Base-by-base conservation (phyloP, 1,140 invertebrate species). In the Cydia fagiglandana region DNA sequence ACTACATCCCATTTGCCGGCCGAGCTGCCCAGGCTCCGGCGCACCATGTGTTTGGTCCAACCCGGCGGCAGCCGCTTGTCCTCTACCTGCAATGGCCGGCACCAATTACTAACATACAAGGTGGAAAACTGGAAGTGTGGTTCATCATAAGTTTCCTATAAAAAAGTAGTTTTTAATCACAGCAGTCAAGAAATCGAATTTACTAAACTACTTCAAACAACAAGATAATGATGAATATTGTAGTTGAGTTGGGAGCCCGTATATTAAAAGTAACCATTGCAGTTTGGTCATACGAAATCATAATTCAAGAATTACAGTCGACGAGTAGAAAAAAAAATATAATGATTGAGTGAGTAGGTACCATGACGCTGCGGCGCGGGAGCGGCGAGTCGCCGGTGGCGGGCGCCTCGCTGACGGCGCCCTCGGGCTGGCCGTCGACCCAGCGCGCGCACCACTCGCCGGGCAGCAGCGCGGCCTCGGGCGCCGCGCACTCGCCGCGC, bases 1-100 rank as follows among this genome's bases (percentile, higher is more conserved):
- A 97, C 94, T 9, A 96, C 96, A 87, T 97, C 96, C 96, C 96
- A 97, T 87, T 97, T 97, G 6, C 96, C 96, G 13, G 95, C 95
- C 4, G 95, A 95, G 78, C 94, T 93, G 2, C 95, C 95, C 73
- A 94, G 88, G 75, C 94, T 95, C 61, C 96, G 92, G 81, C 95
- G 95, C 2, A 95, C 95, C 85, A 97, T 95, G 84, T 96, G 96
- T 87, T 97, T 97, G 2, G 94, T 94, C 96, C 96, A 97, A 4
- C 95, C 95, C 2, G 93, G 83, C 2, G 96, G 96, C 80, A 97
- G 84, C 73, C 96, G 93, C 78, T 94, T 95, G 88, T 97, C 96
- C 76, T 95, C 93, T 13, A 97, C 96, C 88, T 93, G 28, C 38
- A 82, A 84, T 1, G 10, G 17, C 1, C n/a, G 15, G 7, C 15